These are phyloP conservation scores for Acromyrmex heyeri DNA, from an alignment of 1,140 invertebrate genomes.

Conservation along the genomic window DNA sequence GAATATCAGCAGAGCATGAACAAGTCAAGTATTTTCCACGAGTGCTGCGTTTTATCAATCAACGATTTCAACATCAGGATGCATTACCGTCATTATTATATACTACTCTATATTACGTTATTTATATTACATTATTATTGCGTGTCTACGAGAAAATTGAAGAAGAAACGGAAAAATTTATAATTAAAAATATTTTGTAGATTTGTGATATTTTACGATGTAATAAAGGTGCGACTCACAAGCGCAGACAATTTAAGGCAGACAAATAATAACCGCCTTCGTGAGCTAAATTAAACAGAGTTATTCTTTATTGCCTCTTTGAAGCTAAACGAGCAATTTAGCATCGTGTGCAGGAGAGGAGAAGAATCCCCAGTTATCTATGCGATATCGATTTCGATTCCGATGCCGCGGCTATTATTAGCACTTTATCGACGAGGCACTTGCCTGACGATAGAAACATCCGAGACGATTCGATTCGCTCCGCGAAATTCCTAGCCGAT, in stretches of 20 bases:
- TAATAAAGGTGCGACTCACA: slow-evolving; percentile 27
- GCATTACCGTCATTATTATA: neutral
- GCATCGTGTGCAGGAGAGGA: neutral
- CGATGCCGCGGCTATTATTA: slow-evolving; percentile 19
- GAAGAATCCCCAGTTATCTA: neutral
- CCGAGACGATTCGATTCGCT: neutral
- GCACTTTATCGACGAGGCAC: neutral
- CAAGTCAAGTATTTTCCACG: neutral
- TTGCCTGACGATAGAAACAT: slow-evolving; percentile 38
- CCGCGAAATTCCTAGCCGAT: slow-evolving; percentile 11
- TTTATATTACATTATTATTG: neutral
- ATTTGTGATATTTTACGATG: neutral
- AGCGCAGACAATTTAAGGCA: neutral
- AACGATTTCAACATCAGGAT: neutral
- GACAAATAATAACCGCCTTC: slow-evolving; percentile 11
- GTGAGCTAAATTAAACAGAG: slow-evolving; percentile 30
- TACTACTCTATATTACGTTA: neutral
- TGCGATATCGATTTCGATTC: slow-evolving; percentile 13
- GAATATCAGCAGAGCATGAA: neutral
- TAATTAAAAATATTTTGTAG: slow-evolving; percentile 26
- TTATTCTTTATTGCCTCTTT: slow-evolving; percentile 47
- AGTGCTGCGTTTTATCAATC: neutral
- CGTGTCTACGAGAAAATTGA: neutral
- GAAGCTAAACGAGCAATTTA: slow-evolving; percentile 29
- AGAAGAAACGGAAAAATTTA: neutral